Evolutionary conservation across 2,888 invertebrate species (phyloP), one percentile per base, ranked within the genome.

Genomic region (Oeneis ivallda): DNA sequence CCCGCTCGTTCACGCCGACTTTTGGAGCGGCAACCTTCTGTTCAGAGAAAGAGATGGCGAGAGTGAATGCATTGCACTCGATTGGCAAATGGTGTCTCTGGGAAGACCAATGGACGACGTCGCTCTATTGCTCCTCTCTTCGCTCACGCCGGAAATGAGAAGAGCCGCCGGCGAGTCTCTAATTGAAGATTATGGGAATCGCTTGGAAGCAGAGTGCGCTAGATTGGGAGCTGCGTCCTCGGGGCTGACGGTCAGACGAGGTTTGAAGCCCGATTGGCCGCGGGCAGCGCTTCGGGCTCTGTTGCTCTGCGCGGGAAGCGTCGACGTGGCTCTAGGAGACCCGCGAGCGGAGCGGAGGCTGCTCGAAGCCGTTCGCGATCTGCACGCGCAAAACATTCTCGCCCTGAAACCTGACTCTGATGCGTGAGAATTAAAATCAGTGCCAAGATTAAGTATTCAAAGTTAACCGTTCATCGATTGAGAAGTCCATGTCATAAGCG

Each of bases 31-130:
- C 74, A 96, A 96, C 84, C 90, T 96, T 15, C 88, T 96, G 68
- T 96, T 96, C 76, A 89, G 92, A 64, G 93, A 94, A 70, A 79
- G 74, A 65, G 85, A 88, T 26, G 89, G 88, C 67, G 73, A 84
- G 64, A 93, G 93, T 74, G 92, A 93, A 68, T 96, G 96, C 79
- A 93, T 94, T 63, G 95, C 96, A 57, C 85, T 96, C 52, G 96
- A 96, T 81, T 96, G 96, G 96, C 96, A 96, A 89, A 96, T 96
- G 96, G 95, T 96, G 56, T 96, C 95, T 1, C 93, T 95, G 70
- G 95, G 95, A 70, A 89, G 93, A 75, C 96, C 96, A 19, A 96
- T 96, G 79, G 96, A 96, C 81, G 96, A 96, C 79, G 92, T 96
- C 9, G 96, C 96, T 0, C 84, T 96, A 17, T 84, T 96, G 59